Conservation (phyloP, 1,140 invertebrate genomes). For the Danaus melanippus region DNA sequence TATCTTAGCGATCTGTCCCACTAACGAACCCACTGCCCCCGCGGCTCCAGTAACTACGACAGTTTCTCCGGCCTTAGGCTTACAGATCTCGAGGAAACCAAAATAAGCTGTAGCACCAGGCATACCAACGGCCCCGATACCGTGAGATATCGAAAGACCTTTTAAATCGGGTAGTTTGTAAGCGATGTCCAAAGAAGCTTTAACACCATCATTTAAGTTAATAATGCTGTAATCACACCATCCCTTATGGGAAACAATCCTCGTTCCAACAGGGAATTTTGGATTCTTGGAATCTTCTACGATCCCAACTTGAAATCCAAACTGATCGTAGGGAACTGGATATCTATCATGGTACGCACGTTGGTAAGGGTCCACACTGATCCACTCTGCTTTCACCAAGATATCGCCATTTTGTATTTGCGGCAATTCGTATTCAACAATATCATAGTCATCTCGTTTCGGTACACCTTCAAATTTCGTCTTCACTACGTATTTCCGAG, state of each 20-base stretch:
- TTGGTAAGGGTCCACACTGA: constrained; percentile 10
- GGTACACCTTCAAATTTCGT: constrained; percentile 19
- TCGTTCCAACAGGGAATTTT: constrained; percentile 21
- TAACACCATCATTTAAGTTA: constrained; percentile 16
- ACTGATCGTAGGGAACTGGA: constrained; percentile 26
- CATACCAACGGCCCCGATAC: constrained; percentile 23
- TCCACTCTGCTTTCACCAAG: constrained; percentile 20
- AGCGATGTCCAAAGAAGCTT: constrained; percentile 7
- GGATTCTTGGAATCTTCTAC: constrained; percentile 27
- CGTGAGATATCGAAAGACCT: constrained; percentile 21
- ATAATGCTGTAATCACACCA: constrained; percentile 27
- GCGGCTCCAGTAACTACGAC: constrained; percentile 29
- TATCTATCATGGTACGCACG: constrained; percentile 10
- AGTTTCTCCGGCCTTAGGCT: constrained; percentile 26
- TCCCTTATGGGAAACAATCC: constrained; percentile 23
- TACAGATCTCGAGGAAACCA: constrained; percentile 28
- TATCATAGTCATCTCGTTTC: constrained; percentile 21
- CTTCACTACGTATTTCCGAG: constrained; percentile 21
- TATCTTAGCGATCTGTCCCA: constrained; percentile 29
- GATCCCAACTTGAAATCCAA: constrained; percentile 23
- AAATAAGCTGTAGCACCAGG: constrained; percentile 29
- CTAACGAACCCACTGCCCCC: constrained; percentile 26
- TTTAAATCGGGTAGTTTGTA: constrained; percentile 26
- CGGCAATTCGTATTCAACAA: constrained; percentile 16
- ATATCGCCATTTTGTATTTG: constrained; percentile 19